Evolutionary conservation across 1,140 invertebrate species (phyloP).

Genomic region (Rhagoletis zephyria): DNA sequence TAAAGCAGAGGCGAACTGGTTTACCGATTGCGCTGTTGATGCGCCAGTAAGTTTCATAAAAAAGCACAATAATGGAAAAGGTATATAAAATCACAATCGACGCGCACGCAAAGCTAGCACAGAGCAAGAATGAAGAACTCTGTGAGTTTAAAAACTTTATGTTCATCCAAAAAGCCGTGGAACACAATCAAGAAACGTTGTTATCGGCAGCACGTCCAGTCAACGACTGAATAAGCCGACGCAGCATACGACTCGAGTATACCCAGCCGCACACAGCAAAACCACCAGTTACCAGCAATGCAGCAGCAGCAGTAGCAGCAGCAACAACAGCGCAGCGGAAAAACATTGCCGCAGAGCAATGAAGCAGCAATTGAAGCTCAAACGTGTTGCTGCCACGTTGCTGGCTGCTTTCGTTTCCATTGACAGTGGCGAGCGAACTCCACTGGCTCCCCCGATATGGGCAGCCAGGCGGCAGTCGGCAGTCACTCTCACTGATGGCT

Average conservation of each 20-base stretch:
- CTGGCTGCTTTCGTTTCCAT: slow-evolving; percentile 48
- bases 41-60: slow-evolving; percentile 25
- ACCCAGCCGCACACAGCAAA: background rate
- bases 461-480: background rate
- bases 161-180: background rate
- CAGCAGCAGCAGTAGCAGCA: background rate
- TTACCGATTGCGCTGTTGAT: slow-evolving; percentile 17
- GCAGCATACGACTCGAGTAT: slow-evolving; percentile 31
- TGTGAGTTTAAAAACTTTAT: background rate
- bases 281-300: background rate
- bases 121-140: slow-evolving; percentile 20
- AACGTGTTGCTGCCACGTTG: slow-evolving; percentile 38
- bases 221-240: slow-evolving; percentile 52
- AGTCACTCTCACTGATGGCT: background rate
- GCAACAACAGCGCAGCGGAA: background rate
- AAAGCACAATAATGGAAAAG: slow-evolving; percentile 29
- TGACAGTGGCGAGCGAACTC: background rate
- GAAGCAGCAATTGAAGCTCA: slow-evolving; percentile 9
- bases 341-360: background rate
- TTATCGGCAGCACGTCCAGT: slow-evolving; percentile 55
- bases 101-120: background rate
- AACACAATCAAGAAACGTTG: slow-evolving; percentile 48
- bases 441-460: background rate
- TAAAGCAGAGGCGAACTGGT: slow-evolving; percentile 43
- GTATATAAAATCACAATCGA: slow-evolving; percentile 16